Evolutionary conservation across 2,797 vertebrate species (phyloP), one percentile per base, ranked within the genome.

Genomic region (Petrocephalus schoutedeni): DNA sequence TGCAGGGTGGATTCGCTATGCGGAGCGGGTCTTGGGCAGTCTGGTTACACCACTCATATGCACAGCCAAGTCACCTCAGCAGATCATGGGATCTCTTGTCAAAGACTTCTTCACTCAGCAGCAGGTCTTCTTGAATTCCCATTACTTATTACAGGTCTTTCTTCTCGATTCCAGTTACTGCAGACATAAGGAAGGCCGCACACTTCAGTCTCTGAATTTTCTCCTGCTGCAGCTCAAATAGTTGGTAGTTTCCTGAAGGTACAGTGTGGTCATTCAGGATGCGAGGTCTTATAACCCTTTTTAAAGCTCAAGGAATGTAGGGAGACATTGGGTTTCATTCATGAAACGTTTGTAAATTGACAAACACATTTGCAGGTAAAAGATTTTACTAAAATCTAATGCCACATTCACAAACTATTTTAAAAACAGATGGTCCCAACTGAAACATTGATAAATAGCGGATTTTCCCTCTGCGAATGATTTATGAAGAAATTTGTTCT

Each of bases 81-180:
- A 99, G 95, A 96, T 99, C 91, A 99, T 99, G 98, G 98, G 98
- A 86, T 97, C 96, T 9, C 94, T 99, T 90, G 95, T 99, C 90
- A 99, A 99, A 94, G 97, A 97, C 91, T 99, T 96, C 92, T 99
- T 99, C 91, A 96, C 96, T 49, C 96, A 95, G 87, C 96, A 97
- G 92, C 96, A 99, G 96, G 98, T 99, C 86, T 93, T 89, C 3
- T 86, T 86, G 3, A 0, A n/a, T 61, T 59, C 45, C 10, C 10
- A 0, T 58, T 58, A 36, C 32, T 83, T 83, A 28, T 51, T 54
- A 6, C 21, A 5, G 28, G 45, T 51, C 49, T 77, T 77, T 41
- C 6, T 49, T 77, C 36, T 77, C 6, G 19, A 49, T 77, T 49
- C 36, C 36, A n/a, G 36, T 77, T 41, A 77, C 7, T 41, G 71